Evolutionary conservation across 2,888 invertebrate genomes (phyloP).

Genomic region (Vanessa cardui): DNA sequence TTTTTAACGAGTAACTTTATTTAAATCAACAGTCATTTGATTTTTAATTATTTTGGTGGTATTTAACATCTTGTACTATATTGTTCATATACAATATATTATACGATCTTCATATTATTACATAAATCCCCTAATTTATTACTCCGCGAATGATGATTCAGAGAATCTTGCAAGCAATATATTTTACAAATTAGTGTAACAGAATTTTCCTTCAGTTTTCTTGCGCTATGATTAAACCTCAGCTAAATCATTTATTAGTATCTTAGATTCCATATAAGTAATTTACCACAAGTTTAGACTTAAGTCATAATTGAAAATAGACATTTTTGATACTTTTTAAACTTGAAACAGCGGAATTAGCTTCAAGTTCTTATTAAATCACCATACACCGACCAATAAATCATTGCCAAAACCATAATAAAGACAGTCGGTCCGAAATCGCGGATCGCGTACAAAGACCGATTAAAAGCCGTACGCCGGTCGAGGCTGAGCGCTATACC

Average conservation of each 20-base stretch:
- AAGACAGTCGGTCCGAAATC: slow-evolving; percentile 18
- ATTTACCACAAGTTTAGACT: too few relatives aligned
- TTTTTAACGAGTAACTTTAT: too few relatives aligned
- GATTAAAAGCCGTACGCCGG: slow-evolving; percentile 33
- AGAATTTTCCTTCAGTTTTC: slow-evolving; percentile 30
- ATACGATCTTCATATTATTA: too few relatives aligned
- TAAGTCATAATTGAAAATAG: too few relatives aligned
- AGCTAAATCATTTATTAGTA: too few relatives aligned
- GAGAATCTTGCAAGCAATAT: slow-evolving; percentile 13
- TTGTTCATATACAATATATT: too few relatives aligned
- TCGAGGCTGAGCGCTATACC: slow-evolving; percentile 22
- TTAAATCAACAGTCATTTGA: too few relatives aligned
- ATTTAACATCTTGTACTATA: too few relatives aligned
- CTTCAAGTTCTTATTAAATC: neutral
- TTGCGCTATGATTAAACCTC: neutral
- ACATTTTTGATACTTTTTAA: too few relatives aligned
- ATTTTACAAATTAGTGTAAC: slow-evolving; percentile 34
- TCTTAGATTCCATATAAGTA: too few relatives aligned
- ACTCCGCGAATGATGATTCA: slow-evolving; percentile 28
- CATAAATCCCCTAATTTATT: neutral
- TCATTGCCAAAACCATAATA: slow-evolving; percentile 24
- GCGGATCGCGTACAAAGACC: slow-evolving; percentile 12
- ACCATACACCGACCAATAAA: neutral
- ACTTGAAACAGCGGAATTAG: too few relatives aligned
- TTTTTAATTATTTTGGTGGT: too few relatives aligned